Evolutionary conservation across 2,113 vertebrate species (phyloP).

Genomic region (Falcunculus frontatus): DNA sequence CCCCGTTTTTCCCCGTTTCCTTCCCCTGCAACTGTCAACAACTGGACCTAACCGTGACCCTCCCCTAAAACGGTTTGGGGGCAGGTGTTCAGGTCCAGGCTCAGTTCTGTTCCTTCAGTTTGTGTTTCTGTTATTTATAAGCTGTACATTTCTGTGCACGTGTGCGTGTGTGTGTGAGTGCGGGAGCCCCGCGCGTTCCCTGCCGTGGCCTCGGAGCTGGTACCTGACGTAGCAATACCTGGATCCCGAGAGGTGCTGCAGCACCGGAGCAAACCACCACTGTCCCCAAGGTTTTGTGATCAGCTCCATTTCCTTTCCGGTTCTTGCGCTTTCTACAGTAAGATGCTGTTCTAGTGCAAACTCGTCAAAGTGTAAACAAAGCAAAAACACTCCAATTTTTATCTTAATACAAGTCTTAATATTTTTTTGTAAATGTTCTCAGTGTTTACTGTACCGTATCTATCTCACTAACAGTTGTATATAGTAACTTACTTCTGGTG

Average conservation of each 20-base stretch:
- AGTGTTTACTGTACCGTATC: conserved; percentile 85
- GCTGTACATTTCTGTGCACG: neutral
- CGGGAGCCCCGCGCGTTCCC: neutral
- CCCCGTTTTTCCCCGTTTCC: neutral
- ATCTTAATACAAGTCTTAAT: conserved; percentile 71
- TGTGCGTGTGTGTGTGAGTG: neutral
- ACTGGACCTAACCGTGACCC: neutral
- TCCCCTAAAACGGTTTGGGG: neutral
- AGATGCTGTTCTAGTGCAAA: conserved; percentile 72
- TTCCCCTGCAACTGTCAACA: neutral
- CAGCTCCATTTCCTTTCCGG: neutral
- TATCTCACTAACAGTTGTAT: conserved; percentile 80
- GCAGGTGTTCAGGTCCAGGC: neutral
- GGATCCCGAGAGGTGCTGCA: conserved; percentile 35
- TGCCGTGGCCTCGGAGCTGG: conserved; percentile 29
- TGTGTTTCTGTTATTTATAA: conserved; percentile 24
- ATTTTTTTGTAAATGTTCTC: conserved; percentile 82
- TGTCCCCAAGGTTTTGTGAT: neutral
- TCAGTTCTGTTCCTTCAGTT: neutral
- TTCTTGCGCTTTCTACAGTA: conserved; percentile 38
- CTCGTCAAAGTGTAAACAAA: conserved; percentile 27
- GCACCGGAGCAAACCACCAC: conserved; percentile 21
- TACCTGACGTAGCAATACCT: conserved; percentile 54
- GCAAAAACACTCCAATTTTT: conserved; percentile 54
- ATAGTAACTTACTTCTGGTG: conserved; percentile 79